Conservation (phyloP, 1,140 invertebrate genomes). For the Euura lappo region DNA sequence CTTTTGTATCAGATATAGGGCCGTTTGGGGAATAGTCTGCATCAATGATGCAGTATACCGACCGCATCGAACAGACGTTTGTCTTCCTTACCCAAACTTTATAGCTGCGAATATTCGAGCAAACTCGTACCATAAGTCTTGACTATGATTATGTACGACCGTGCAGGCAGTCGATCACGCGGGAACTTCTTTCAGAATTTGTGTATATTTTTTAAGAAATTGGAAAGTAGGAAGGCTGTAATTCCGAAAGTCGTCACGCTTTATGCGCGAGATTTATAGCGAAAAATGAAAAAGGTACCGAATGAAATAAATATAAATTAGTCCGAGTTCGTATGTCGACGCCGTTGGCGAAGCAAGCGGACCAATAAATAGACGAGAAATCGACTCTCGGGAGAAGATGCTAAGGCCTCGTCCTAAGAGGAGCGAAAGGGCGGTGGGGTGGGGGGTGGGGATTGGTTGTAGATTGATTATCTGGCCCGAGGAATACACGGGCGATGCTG, state of each 20-base stretch:
- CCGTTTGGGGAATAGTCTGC: slow-evolving; percentile 55
- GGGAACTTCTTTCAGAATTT: no score
- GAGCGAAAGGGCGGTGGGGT: slow-evolving; percentile 15
- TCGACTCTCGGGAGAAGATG: slow-evolving; percentile 2
- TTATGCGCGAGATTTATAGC: no score
- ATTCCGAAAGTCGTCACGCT: no score
- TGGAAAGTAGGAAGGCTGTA: no score
- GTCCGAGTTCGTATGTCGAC: slow-evolving; percentile 2
- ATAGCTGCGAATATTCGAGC: slow-evolving; percentile 46
- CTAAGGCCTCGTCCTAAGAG: neutral
- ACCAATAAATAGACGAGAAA: slow-evolving; percentile 19
- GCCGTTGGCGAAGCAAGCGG: slow-evolving; percentile 7
- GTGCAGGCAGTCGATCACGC: no score
- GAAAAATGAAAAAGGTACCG: no score
- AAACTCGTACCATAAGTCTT: slow-evolving; percentile 27
- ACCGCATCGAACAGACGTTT: slow-evolving; percentile 51
- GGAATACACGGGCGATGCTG: slow-evolving; percentile 19
- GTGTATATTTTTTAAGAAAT: no score
- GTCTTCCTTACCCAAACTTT: slow-evolving; percentile 55
- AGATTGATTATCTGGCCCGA: slow-evolving; percentile 30
- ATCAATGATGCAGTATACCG: slow-evolving; percentile 57
- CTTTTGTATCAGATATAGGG: slow-evolving; percentile 48
- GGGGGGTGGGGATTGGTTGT: slow-evolving; percentile 20
- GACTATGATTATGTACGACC: neutral
- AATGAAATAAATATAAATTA: neutral